Conservation (phyloP, 2,888 invertebrate species). For the Ichneumoninae sp. region DNA sequence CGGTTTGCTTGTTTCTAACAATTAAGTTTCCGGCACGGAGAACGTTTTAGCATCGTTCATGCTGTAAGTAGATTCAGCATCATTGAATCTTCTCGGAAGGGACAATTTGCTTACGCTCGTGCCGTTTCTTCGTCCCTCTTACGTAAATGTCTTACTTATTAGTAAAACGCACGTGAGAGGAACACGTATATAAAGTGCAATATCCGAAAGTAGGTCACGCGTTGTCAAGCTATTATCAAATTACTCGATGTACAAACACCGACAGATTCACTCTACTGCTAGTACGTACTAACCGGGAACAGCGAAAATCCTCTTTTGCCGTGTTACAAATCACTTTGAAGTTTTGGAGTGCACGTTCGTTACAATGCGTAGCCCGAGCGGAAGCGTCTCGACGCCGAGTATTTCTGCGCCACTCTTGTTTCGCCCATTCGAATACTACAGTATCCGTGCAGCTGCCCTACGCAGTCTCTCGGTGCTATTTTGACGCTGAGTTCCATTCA, state of each 20-base stretch:
- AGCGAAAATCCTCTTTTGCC: slow-evolving; percentile 25
- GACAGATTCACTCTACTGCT: slow-evolving; percentile 45
- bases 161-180: slow-evolving; percentile 20
- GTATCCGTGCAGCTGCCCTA: too few relatives aligned
- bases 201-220: slow-evolving; percentile 68
- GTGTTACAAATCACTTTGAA: slow-evolving; percentile 66
- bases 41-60: background rate
- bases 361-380: slow-evolving; percentile 49
- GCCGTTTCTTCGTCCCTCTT: background rate
- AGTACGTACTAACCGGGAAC: slow-evolving; percentile 15
- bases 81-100: background rate
- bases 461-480: too few relatives aligned
- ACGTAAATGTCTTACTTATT: background rate
- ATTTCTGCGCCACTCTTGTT: too few relatives aligned
- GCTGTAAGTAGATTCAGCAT: background rate
- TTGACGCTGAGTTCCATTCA: too few relatives aligned
- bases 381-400: too few relatives aligned
- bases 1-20: background rate
- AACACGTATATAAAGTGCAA: slow-evolving; percentile 42
- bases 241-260: slow-evolving; percentile 67
- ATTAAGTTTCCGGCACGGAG: background rate
- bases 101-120: background rate
- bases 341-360: slow-evolving; percentile 64
- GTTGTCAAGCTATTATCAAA: slow-evolving; percentile 71
- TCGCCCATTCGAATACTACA: too few relatives aligned